phyloP scores from a whole-genome alignment of 2,113 vertebrate genomes.

The Grantiella picta region DNA sequence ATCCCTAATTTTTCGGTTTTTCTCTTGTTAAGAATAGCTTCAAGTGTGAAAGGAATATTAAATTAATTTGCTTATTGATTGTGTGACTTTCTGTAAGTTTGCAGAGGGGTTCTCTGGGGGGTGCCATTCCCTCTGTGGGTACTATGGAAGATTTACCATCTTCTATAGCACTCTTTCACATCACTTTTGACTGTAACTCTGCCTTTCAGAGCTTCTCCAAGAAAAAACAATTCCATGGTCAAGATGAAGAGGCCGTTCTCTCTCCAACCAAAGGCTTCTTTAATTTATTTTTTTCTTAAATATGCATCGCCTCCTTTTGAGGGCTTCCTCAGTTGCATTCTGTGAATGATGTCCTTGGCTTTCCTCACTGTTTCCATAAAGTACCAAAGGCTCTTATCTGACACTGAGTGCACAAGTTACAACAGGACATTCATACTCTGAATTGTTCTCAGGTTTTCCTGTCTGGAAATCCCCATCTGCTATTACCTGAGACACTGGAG shows the following conservation, averaged over 20 bases:
- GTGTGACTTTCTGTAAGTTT: background rate
- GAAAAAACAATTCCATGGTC: background rate
- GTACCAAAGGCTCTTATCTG: background rate
- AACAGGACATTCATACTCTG: background rate
- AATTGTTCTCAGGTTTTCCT: background rate
- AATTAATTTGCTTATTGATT: background rate
- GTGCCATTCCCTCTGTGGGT: background rate
- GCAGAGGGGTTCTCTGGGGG: background rate
- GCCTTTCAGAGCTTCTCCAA: background rate
- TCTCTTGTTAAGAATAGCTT: background rate
- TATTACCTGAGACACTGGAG: background rate
- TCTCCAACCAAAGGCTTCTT: background rate
- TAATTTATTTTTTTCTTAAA: background rate
- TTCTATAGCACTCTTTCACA: background rate
- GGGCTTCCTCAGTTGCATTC: background rate
- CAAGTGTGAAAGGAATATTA: background rate
- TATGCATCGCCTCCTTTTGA: background rate
- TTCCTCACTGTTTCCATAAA: background rate
- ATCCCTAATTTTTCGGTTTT: background rate
- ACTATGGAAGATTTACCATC: background rate
- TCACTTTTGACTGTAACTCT: background rate
- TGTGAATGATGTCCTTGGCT: background rate
- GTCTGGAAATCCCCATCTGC: background rate
- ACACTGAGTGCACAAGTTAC: background rate
- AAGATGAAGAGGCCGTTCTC: background rate